These are phyloP conservation scores for Agelaius tricolor DNA, from an alignment of 2,113 vertebrate species.

Conservation along the genomic window DNA sequence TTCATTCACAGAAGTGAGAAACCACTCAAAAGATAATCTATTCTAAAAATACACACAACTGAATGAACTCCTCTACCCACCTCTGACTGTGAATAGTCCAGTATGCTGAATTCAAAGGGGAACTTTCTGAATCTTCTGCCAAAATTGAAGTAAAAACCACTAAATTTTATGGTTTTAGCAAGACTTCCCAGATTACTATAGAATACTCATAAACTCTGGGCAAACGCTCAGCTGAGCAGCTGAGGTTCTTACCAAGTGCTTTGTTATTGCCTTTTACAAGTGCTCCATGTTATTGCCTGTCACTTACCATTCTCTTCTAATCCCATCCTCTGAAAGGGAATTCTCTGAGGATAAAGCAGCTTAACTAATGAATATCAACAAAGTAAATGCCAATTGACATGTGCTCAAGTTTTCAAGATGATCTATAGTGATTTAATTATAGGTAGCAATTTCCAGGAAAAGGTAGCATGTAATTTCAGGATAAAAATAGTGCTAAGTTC, in stretches of 20 bases:
- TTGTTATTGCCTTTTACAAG: background rate
- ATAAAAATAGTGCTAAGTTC: background rate
- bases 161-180: background rate
- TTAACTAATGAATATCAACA: background rate
- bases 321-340: background rate
- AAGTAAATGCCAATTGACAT: background rate
- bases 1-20: background rate
- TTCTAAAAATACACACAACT: background rate
- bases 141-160: background rate
- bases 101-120: background rate
- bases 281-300: background rate
- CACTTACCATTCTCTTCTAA: background rate
- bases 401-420: background rate
- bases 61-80: background rate
- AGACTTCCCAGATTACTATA: background rate
- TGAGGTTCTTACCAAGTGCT: background rate
- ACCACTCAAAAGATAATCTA: background rate
- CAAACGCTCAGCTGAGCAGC: background rate
- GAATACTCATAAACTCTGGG: background rate
- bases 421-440: background rate
- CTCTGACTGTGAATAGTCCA: background rate
- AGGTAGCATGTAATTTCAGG: background rate
- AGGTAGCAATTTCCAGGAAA: background rate
- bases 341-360: background rate
- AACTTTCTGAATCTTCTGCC: background rate